Conservation (phyloP, 2,113 vertebrate species). For the Bambusicola thoracicus region DNA sequence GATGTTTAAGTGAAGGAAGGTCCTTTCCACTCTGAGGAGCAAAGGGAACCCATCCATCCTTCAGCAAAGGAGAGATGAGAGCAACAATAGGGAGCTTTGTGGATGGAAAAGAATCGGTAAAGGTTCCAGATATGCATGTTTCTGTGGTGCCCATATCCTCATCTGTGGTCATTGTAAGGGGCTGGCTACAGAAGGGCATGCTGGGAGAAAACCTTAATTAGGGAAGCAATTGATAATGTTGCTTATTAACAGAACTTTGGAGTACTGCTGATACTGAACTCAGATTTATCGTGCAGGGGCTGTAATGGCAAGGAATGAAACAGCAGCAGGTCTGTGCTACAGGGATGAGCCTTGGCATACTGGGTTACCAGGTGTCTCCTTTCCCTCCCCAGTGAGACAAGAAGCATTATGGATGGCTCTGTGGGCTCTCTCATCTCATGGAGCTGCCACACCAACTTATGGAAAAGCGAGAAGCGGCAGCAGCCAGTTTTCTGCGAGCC, state of each 20-base stretch:
- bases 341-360: background rate
- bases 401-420: background rate
- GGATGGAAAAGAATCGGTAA: background rate
- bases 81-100: background rate
- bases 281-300: background rate
- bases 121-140: too few relatives aligned
- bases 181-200: background rate
- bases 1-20: background rate
- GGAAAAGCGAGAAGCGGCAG: background rate
- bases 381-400: background rate
- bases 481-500: background rate
- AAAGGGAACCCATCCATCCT: background rate
- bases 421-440: background rate
- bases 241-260: background rate
- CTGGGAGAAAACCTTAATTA: background rate
- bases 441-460: background rate
- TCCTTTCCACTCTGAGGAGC: background rate
- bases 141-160: accelerated
- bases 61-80: background rate
- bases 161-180: background rate
- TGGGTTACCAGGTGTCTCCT: background rate
- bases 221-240: background rate
- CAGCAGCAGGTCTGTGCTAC: background rate
- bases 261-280: background rate
- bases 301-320: background rate